A percentile compares a stretch with the other conserved stretches of the same genome.
Evolutionary conservation across 2,797 vertebrate genomes (phyloP).

Genomic region (Typhlichthys subterraneus): DNA sequence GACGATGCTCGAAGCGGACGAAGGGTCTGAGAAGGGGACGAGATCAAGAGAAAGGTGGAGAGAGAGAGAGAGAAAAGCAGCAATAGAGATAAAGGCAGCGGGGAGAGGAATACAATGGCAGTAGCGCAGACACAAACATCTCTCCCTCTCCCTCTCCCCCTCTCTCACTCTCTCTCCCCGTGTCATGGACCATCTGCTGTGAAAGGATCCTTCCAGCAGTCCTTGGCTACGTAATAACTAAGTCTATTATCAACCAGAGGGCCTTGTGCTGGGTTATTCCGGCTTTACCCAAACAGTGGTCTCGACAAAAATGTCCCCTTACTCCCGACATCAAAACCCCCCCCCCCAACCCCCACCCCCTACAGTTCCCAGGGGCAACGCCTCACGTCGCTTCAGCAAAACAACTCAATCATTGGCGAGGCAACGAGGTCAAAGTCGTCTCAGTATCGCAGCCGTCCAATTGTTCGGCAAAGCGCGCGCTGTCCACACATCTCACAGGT

Average conservation of each 20-base stretch:
- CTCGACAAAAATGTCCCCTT: conserved; percentile 33
- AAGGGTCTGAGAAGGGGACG: too few relatives aligned
- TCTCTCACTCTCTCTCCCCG: too few relatives aligned
- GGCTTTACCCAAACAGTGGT: conserved; percentile 38
- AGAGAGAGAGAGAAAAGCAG: conserved; percentile 15
- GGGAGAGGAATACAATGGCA: neutral
- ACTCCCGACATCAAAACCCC: conserved; percentile 47
- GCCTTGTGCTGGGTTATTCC: conserved; percentile 45
- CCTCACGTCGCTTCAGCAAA: conserved; percentile 30
- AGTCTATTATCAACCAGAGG: conserved; percentile 55
- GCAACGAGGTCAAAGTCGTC: conserved; percentile 47
- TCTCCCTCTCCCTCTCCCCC: too few relatives aligned
- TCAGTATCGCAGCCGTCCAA: conserved; percentile 37
- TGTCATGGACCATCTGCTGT: conserved; percentile 16
- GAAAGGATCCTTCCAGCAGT: conserved; percentile 53
- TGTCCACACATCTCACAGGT: too few relatives aligned
- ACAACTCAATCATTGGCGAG: conserved; percentile 64
- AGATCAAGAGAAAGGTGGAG: neutral
- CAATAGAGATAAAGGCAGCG: conserved; percentile 14
- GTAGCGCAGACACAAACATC: too few relatives aligned
- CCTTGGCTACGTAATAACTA: conserved; percentile 63
- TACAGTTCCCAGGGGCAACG: too few relatives aligned
- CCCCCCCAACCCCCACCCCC: neutral
- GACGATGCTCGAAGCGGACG: too few relatives aligned
- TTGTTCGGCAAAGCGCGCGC: too few relatives aligned